Evolutionary conservation across 2,797 vertebrate species (phyloP).

Genomic region (Naso thynnoides): DNA sequence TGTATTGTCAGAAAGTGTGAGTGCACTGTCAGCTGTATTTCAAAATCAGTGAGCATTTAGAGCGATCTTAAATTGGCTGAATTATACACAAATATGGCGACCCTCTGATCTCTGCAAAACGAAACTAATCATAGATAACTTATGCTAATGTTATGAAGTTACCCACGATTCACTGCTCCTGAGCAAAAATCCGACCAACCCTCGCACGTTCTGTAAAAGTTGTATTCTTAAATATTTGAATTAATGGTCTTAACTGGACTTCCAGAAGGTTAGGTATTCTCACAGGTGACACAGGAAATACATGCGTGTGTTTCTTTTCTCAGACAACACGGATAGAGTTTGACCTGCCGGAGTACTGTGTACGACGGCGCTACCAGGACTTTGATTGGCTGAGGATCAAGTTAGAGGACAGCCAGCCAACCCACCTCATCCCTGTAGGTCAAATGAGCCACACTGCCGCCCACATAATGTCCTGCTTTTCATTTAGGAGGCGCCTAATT

Average conservation of each 20-base stretch:
- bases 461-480: background rate
- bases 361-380: constrained; percentile 96
- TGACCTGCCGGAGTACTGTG: constrained; percentile 94
- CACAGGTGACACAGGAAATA: background rate
- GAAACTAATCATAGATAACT: background rate
- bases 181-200: too few species aligned
- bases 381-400: constrained; percentile 97
- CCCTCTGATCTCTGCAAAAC: background rate
- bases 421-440: constrained; percentile 98
- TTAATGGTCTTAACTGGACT: background rate
- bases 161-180: too few species aligned
- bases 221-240: background rate
- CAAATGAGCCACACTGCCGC: background rate
- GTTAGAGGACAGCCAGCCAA: constrained; percentile 97
- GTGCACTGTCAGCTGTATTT: constrained; percentile 23
- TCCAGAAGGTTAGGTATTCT: background rate
- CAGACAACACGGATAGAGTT: constrained; percentile 96
- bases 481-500: background rate
- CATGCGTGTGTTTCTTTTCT: constrained; percentile 34
- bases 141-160: background rate
- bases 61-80: constrained; percentile 7
- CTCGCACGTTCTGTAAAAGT: too few species aligned
- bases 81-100: background rate
- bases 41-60: constrained; percentile 23
- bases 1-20: constrained; percentile 2